Evolutionary conservation across 2,113 vertebrate species (phyloP).

Genomic region (Rhineura floridana): DNA sequence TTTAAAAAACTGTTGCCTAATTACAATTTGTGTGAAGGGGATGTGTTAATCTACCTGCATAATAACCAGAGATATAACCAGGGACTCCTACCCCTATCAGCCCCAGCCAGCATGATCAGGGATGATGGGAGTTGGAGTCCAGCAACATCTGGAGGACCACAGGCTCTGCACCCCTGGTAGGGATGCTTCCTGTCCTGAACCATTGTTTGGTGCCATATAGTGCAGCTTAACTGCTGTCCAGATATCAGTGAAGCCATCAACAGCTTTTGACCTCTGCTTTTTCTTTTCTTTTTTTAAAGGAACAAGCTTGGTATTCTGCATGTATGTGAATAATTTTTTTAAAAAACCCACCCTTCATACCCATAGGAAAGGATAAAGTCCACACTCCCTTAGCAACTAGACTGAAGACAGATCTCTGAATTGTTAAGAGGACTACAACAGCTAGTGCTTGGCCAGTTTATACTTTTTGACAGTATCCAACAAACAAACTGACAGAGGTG

Average conservation of each 20-base stretch:
- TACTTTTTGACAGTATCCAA: not conserved
- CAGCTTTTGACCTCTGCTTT: not conserved
- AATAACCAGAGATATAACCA: not conserved
- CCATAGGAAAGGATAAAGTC: not conserved
- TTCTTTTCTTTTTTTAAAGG: not conserved
- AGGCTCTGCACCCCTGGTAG: too few relatives aligned
- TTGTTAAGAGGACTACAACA: not conserved
- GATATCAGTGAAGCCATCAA: not conserved
- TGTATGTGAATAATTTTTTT: not conserved
- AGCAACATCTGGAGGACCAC: too few relatives aligned
- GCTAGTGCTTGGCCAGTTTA: not conserved
- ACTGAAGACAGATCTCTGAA: not conserved
- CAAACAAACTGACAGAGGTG: not conserved
- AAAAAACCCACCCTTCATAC: too few relatives aligned
- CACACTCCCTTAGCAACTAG: not conserved
- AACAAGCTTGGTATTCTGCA: not conserved
- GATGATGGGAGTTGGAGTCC: too few relatives aligned
- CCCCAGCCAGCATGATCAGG: too few relatives aligned
- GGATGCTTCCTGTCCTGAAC: not conserved
- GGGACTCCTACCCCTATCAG: too few relatives aligned
- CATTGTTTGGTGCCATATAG: not conserved
- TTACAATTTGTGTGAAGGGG: not conserved
- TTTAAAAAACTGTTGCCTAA: not conserved
- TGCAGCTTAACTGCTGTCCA: not conserved
- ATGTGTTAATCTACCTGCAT: not conserved